Evolutionary conservation across 1,140 invertebrate species (phyloP), one percentile per base, ranked within the genome.

Genomic region (Psix sp.): DNA sequence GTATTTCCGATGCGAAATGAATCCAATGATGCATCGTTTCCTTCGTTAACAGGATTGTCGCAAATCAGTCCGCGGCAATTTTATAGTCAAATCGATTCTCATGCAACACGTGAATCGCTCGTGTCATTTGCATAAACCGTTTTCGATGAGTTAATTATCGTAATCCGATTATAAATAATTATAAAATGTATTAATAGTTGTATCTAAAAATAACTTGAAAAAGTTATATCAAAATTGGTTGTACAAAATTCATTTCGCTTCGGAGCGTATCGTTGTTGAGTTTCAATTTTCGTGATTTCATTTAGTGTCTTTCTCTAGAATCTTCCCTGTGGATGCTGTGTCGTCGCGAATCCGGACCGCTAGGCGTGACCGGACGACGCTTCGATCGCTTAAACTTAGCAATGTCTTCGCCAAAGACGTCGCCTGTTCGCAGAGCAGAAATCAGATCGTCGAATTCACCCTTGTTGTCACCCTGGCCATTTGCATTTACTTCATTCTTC

Each of bases 371-470:
- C 13, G 90, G 85, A 48, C 89, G 86, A 76, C 93, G 92, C 46
- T 93, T 89, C 6, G 92, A 94, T 26, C 95, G 87, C 73, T 96
- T 95, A 84, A 96, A 95, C 82, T 96, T 96, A 18, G 95, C 95
- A 66, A 98, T 95, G 82, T 99, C 97, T 82, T 99, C 97, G 0
- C 96, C 96, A 82, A 99, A 99, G 0, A 99, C 96, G 82, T 99
- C 97, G 0, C 97, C 98, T 0, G 96, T 98, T 77, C 97, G 88
- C 11, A 99, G 86, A 0, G 97, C 97, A 1, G 96, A 98, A 78
- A 99, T 99, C 20, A 99, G 88, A 86, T 98, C 96, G 82, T 99
- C 97, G 87, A 99, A 99, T 88, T 99, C 97, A 57, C 94, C 94
- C 77, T 95, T 93, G 59, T 91, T 91, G 46, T 89, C 88, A 16